Percentiles rank a stretch among this genome's conserved stretches.
Evolutionary conservation across 2,113 vertebrate genomes (phyloP).

Genomic region (Capricornis sumatraensis): DNA sequence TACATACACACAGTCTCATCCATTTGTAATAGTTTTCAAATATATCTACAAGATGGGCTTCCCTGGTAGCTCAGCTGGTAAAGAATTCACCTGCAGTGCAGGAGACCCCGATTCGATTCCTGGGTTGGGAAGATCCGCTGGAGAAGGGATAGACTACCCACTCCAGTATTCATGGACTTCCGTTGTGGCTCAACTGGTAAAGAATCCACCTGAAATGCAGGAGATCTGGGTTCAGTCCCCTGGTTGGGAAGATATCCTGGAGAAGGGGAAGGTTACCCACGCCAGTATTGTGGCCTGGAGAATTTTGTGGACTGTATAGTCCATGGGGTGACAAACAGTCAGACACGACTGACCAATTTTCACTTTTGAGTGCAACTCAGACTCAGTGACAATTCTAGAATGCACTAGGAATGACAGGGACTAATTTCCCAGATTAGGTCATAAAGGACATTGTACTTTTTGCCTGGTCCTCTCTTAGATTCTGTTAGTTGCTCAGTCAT

Average conservation of each 20-base stretch:
- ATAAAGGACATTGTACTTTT: not conserved
- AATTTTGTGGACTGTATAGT: not conserved
- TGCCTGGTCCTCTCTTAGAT: not conserved
- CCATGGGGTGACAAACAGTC: not conserved
- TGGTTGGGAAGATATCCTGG: not conserved
- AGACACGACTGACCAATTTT: not conserved
- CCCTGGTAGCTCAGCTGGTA: not conserved
- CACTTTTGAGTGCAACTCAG: not conserved
- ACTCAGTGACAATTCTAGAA: not conserved
- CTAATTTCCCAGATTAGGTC: not conserved
- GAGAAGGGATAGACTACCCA: not conserved
- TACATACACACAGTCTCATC: not conserved
- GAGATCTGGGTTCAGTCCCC: not conserved
- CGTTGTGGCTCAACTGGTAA: not conserved
- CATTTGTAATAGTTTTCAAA: not conserved
- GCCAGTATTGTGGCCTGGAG: not conserved
- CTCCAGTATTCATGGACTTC: not conserved
- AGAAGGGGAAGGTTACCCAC: not conserved
- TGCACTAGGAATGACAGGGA: not conserved
- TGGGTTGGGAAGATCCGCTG: not conserved
- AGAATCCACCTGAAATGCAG: not conserved
- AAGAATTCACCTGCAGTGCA: not conserved
- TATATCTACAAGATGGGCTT: not conserved
- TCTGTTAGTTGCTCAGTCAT: not conserved
- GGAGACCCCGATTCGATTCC: fast-evolving